A percentile compares a stretch with the other conserved stretches of the same genome.
Evolutionary conservation across 2,888 invertebrate species (phyloP).

Genomic region (Andrena hattorfiana): DNA sequence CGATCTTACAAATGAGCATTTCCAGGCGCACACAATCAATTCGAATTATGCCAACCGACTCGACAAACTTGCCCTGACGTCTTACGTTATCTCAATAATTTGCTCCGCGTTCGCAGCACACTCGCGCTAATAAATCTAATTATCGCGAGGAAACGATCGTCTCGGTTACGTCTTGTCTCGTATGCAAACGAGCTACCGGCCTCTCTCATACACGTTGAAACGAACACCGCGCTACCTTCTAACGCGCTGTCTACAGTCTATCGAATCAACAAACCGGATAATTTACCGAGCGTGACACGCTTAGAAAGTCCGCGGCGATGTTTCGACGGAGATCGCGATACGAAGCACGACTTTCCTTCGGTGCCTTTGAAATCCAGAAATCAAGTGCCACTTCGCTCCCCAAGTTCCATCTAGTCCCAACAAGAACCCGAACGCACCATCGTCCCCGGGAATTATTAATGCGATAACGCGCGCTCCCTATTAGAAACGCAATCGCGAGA

Average conservation of each 20-base stretch:
- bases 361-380: neutral
- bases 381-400: neutral
- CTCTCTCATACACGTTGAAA: neutral
- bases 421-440: neutral
- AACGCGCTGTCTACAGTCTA: neutral
- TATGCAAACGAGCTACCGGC: slow-evolving; percentile 20
- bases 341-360: neutral
- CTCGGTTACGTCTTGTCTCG: slow-evolving; percentile 7
- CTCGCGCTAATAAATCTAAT: slow-evolving; percentile 35
- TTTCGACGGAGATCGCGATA: neutral
- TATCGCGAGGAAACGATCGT: slow-evolving; percentile 30
- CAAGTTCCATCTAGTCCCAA: no score
- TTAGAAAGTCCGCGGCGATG: neutral
- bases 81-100: slow-evolving; percentile 20
- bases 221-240: neutral
- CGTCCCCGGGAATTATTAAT: neutral
- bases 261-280: slow-evolving; percentile 13
- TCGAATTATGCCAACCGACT: neutral
- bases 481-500: neutral
- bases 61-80: slow-evolving; percentile 7
- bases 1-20: neutral
- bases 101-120: neutral
- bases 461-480: neutral
- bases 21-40: neutral
- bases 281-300: neutral